Conservation (phyloP, 1,140 invertebrate genomes). For the Trichonephila inaurata region DNA sequence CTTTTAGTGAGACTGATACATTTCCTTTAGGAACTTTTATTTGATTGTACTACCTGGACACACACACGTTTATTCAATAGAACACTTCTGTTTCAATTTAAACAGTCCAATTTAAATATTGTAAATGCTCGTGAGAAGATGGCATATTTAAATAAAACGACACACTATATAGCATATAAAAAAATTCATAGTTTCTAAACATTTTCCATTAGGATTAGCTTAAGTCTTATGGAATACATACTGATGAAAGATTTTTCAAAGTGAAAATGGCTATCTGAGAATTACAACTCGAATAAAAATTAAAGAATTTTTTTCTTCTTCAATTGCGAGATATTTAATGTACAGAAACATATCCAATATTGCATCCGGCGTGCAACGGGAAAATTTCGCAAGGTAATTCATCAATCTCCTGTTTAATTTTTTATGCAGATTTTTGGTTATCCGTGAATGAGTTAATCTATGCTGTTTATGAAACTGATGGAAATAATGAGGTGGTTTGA, state of each 20-base stretch:
- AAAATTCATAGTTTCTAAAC: not conserved
- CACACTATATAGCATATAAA: not conserved
- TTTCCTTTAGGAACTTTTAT: slow-evolving; percentile 53
- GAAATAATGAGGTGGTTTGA: not conserved
- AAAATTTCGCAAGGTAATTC: not conserved
- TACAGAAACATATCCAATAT: not conserved
- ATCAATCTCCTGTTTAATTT: not conserved
- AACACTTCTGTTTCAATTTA: not conserved
- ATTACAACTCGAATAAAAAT: not conserved
- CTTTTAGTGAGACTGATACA: not conserved
- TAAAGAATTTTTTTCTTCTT: not conserved
- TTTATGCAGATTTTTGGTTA: not conserved
- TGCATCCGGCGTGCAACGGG: too few species aligned
- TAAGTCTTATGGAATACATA: not conserved
- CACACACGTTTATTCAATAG: slow-evolving; percentile 27
- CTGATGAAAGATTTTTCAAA: not conserved
- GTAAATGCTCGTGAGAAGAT: not conserved
- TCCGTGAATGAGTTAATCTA: not conserved
- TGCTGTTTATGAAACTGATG: not conserved
- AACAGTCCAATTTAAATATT: not conserved
- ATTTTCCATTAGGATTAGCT: not conserved
- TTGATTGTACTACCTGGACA: slow-evolving; percentile 37
- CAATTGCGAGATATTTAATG: not conserved
- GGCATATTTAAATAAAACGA: not conserved
- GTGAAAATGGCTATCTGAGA: not conserved